These are phyloP conservation scores for Redunca redunca DNA, from an alignment of 2,113 vertebrate genomes.

Conservation along the genomic window DNA sequence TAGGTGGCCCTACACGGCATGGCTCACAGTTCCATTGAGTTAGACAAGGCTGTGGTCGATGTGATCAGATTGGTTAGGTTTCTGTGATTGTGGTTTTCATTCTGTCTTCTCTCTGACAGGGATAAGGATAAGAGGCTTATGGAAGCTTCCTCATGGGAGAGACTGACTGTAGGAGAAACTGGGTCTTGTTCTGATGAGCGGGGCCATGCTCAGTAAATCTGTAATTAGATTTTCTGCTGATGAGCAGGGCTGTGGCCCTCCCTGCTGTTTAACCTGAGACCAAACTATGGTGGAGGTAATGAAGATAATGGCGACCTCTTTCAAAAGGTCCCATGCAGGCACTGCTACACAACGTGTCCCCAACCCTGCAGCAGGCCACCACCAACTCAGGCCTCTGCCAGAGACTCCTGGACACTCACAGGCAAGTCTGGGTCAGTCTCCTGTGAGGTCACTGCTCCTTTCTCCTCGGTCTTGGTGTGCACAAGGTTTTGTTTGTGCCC, in stretches of 20 bases:
- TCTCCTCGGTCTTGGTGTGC: neutral
- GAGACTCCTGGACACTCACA: neutral
- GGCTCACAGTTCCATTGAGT: neutral
- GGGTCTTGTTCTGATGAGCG: neutral
- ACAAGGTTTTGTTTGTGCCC: neutral
- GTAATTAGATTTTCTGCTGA: neutral
- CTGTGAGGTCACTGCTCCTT: neutral
- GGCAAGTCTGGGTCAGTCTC: neutral
- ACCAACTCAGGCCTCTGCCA: rapidly evolving
- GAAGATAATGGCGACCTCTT: neutral
- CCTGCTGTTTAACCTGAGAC: neutral
- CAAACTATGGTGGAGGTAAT: neutral
- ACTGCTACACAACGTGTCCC: neutral
- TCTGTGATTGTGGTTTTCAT: neutral
- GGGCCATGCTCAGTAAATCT: neutral
- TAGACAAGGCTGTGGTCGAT: neutral
- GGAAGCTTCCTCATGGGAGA: neutral
- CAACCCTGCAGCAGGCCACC: neutral
- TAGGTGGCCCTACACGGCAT: neutral
- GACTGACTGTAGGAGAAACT: neutral
- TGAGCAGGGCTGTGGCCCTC: neutral
- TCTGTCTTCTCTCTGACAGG: neutral
- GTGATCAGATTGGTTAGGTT: neutral
- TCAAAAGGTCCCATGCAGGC: neutral
- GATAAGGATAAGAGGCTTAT: neutral